phyloP scores from a whole-genome alignment of 2,113 vertebrate species.

The Pseudorasbora parva region DNA sequence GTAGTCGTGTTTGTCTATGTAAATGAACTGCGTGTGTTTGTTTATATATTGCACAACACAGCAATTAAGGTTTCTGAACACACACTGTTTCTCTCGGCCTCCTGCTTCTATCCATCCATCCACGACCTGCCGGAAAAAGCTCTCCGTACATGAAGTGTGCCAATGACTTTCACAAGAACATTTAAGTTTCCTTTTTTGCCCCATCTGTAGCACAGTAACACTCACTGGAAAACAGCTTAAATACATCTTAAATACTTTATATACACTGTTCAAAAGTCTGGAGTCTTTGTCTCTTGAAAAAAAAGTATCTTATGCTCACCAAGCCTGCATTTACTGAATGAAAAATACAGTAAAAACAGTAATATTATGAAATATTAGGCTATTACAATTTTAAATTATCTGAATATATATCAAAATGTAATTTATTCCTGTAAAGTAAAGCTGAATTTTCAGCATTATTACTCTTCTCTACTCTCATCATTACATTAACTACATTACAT shows the following conservation, averaged over 20 bases:
- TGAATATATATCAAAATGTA: too few relatives aligned
- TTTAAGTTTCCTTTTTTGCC: neutral
- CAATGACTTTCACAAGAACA: neutral
- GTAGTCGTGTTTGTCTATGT: constrained; percentile 41
- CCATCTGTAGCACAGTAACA: constrained; percentile 4
- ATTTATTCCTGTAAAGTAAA: too few relatives aligned
- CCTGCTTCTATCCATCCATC: neutral
- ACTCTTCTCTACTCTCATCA: too few relatives aligned
- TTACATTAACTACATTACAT: too few relatives aligned
- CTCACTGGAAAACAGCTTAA: neutral
- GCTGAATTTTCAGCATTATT: too few relatives aligned
- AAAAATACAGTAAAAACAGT: too few relatives aligned
- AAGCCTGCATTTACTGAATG: too few relatives aligned
- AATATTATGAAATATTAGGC: too few relatives aligned
- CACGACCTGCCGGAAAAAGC: neutral
- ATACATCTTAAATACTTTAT: neutral
- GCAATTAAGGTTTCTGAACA: constrained; percentile 25
- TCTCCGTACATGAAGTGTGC: neutral
- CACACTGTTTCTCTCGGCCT: neutral
- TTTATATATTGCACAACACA: constrained; percentile 34
- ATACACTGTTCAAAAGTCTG: too few relatives aligned
- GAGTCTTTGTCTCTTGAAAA: too few relatives aligned
- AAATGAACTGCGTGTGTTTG: constrained; percentile 33
- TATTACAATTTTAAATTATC: too few relatives aligned
- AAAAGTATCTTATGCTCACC: too few relatives aligned